Conservation (phyloP, 2,797 vertebrate species). For the Lerista edwardsae region DNA sequence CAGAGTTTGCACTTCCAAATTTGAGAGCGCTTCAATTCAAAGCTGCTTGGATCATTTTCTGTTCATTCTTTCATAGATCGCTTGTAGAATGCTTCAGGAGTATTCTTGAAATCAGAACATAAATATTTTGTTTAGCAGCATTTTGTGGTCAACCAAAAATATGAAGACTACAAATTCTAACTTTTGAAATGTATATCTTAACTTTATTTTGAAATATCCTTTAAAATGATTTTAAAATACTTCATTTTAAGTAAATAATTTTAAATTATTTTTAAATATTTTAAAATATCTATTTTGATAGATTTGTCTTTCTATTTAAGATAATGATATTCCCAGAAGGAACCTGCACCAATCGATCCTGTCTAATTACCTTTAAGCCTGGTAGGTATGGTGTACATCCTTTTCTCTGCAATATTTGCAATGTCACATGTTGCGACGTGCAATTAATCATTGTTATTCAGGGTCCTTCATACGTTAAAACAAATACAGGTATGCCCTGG, state of each 20-base stretch:
- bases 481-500: too few species aligned
- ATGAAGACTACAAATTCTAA: not conserved
- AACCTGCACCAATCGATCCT: slow-evolving; percentile 97
- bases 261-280: not conserved
- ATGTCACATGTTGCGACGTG: not conserved
- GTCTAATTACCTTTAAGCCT: slow-evolving; percentile 98
- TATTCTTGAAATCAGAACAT: not conserved
- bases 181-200: not conserved
- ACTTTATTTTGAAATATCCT: too few species aligned
- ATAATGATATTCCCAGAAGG: slow-evolving; percentile 99
- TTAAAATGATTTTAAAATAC: too few species aligned
- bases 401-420: slow-evolving; percentile 35
- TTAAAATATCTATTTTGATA: slow-evolving; percentile 39
- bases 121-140: not conserved
- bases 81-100: not conserved
- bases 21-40: not conserved
- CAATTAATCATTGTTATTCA: not conserved
- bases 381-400: slow-evolving; percentile 78
- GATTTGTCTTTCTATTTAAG: slow-evolving; percentile 74
- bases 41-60: not conserved
- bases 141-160: not conserved
- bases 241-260: too few species aligned
- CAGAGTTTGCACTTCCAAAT: not conserved
- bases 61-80: slow-evolving; percentile 17
- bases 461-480: not conserved